These are phyloP conservation scores for Megalops atlanticus DNA, from an alignment of 2,113 vertebrate genomes.

Conservation along the genomic window DNA sequence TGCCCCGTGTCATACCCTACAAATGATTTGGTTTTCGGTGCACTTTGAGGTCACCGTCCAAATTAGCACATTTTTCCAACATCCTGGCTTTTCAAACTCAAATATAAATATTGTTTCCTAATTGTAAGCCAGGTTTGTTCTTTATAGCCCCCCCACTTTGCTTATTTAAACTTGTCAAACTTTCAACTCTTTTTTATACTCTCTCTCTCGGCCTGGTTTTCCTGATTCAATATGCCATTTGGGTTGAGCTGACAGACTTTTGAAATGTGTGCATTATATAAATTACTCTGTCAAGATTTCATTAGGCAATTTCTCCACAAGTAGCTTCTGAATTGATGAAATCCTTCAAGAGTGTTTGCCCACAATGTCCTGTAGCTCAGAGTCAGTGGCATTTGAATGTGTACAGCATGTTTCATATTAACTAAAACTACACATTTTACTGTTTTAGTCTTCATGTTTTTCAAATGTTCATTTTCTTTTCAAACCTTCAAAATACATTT, in stretches of 20 bases:
- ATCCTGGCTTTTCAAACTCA: conserved; percentile 82
- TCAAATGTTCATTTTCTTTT: background rate
- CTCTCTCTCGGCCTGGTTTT: conserved; percentile 53
- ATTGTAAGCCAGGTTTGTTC: conserved; percentile 78
- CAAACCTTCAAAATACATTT: no score
- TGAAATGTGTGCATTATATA: conserved; percentile 60
- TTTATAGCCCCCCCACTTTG: conserved; percentile 70
- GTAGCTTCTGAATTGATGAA: conserved; percentile 25
- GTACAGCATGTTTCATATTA: background rate
- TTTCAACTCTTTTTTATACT: conserved; percentile 51
- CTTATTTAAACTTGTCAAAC: conserved; percentile 80
- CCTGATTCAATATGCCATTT: conserved; percentile 63
- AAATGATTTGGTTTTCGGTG: conserved; percentile 84
- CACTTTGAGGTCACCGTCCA: conserved; percentile 79
- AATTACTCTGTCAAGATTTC: conserved; percentile 59
- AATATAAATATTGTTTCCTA: conserved; percentile 85
- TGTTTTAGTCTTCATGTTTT: background rate
- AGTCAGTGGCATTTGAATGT: background rate
- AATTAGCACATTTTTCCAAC: conserved; percentile 83
- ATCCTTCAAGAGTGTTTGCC: conserved; percentile 11
- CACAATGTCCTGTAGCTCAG: background rate
- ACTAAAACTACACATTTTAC: background rate
- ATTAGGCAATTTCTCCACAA: conserved; percentile 45
- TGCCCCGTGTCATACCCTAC: conserved; percentile 76
- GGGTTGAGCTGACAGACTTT: conserved; percentile 55